Evolutionary conservation across 2,888 invertebrate genomes (phyloP), one percentile per base, ranked within the genome.

Genomic region (Diarsia dahlii): DNA sequence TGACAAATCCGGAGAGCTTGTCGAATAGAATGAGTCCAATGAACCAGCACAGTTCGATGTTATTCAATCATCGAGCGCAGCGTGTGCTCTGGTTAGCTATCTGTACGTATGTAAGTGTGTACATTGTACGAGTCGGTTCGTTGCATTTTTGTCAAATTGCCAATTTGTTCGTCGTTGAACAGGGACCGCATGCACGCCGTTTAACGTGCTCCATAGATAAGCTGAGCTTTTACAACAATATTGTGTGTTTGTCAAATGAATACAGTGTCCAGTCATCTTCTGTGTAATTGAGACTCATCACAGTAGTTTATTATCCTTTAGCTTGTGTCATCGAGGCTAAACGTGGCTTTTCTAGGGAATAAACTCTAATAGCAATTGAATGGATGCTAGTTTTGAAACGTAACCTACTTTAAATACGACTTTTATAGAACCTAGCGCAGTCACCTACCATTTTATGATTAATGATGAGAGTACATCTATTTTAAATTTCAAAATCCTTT

Each of bases 81-180:
- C 81, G 75, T 80, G 84, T 81, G 84, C 85, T 88, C 84, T 80
- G 85, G 79, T 83, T 84, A 81, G 80, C 76, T 86, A 81, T 63
- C 34, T 71, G 62, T 75, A 74, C 63, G 70, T 74, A 78, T 74
- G 74, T 73, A 66, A 73, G 75, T 70, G 75, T 76, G 84, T 86
- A 87, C 87, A 87, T 87, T 89, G 90, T 90, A 79, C 88, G 76
- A 89, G 82, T 89, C 87, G 90, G 89, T 88, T 88, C 88, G 88
- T 86, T 92, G 93, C 92, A 93, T 95, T 94, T 95, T 95, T 95
- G 95, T 91, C 94, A 95, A 90, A 90, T 89, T 95, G 95, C 95
- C 95, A 96, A 95, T 93, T 91, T 89, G 87, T 89, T 91, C 88
- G 87, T 87, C 88, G 91, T 89, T 90, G 88, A 90, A 90, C 90